Evolutionary conservation across 2,888 invertebrate genomes (phyloP).

Genomic region (Pristionchus entomophagus): DNA sequence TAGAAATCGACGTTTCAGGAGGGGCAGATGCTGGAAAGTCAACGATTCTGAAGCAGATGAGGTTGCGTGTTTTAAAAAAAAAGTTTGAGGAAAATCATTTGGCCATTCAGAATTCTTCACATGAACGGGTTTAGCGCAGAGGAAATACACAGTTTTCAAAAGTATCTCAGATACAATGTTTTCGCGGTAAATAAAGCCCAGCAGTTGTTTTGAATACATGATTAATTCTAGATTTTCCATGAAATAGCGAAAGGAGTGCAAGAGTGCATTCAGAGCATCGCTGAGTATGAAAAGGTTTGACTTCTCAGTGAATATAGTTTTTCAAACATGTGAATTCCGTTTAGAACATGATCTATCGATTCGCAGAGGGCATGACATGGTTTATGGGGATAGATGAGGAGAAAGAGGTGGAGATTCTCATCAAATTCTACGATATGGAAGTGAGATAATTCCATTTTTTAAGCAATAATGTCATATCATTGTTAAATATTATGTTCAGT

Average conservation of each 20-base stretch:
- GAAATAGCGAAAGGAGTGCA: background rate
- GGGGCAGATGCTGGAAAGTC: background rate
- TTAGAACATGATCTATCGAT: background rate
- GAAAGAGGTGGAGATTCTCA: background rate
- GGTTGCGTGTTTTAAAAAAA: background rate
- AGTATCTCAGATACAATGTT: background rate
- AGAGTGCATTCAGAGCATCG: background rate
- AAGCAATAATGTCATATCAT: no score
- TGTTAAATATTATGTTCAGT: no score
- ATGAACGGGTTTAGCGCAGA: background rate
- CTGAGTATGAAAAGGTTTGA: background rate
- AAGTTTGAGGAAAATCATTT: background rate
- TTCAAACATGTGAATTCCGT: background rate
- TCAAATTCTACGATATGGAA: background rate
- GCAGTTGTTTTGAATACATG: background rate
- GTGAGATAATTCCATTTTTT: background rate
- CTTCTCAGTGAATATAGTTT: background rate
- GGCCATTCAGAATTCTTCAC: background rate
- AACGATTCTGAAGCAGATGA: background rate
- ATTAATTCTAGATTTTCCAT: background rate
- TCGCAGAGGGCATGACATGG: background rate
- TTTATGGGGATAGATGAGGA: background rate
- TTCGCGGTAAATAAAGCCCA: background rate
- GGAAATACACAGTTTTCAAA: background rate
- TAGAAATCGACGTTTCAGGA: background rate